phyloP scores from a whole-genome alignment of 2,797 vertebrate genomes.

The Tarsius wallacei region DNA sequence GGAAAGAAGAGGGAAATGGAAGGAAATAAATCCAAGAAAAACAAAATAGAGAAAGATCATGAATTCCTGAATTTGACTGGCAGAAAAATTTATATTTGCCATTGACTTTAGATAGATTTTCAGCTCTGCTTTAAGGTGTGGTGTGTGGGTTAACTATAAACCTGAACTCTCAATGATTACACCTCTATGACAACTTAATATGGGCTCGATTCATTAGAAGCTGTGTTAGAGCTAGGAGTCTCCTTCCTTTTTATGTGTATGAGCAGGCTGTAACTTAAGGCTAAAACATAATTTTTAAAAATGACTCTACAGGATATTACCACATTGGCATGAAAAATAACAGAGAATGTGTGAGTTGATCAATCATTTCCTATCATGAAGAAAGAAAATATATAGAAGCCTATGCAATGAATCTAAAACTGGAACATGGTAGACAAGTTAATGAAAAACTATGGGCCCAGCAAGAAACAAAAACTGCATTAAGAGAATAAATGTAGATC shows the following conservation, averaged over 20 bases:
- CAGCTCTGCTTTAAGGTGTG: constrained; percentile 75
- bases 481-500: background rate
- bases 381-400: constrained; percentile 16
- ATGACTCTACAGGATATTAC: constrained; percentile 56
- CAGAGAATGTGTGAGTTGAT: constrained; percentile 47
- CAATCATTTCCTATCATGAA: constrained; percentile 63
- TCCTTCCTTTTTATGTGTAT: background rate
- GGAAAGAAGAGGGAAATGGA: background rate
- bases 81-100: constrained; percentile 70
- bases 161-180: constrained; percentile 71
- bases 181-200: constrained; percentile 81
- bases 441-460: constrained; percentile 10
- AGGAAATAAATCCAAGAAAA: background rate
- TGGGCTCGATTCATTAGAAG: constrained; percentile 80
- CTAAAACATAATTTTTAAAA: constrained; percentile 41
- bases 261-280: constrained; percentile 38
- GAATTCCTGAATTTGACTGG: constrained; percentile 54
- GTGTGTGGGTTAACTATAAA: constrained; percentile 81
- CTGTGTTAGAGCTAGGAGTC: constrained; percentile 70
- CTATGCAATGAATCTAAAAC: constrained; percentile 40
- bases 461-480: background rate
- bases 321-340: constrained; percentile 53
- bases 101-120: constrained; percentile 79
- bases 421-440: background rate
- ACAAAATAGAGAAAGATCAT: constrained; percentile 71